These are phyloP conservation scores for Drosophila nebulosa DNA, from an alignment of 1,140 invertebrate genomes.

Conservation along the genomic window DNA sequence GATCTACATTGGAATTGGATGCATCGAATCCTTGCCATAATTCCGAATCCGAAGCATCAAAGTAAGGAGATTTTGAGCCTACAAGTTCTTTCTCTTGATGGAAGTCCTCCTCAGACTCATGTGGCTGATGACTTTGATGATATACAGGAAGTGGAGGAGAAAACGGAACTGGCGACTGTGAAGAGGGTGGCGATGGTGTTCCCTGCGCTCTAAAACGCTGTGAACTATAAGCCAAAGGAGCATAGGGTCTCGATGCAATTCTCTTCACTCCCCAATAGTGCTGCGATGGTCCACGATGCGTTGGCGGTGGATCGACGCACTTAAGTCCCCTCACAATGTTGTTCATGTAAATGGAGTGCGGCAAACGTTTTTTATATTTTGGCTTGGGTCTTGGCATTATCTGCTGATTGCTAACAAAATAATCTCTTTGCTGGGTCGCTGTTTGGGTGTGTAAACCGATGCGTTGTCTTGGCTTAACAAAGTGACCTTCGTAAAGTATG, in stretches of 20 bases:
- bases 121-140: background rate
- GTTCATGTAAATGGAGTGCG: conserved; percentile 61
- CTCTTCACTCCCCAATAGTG: conserved; percentile 10
- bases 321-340: conserved; percentile 60
- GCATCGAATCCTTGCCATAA: background rate
- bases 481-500: conserved; percentile 56
- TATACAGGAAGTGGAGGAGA: background rate
- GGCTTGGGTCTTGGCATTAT: conserved; percentile 48
- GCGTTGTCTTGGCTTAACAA: conserved; percentile 47
- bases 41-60: background rate
- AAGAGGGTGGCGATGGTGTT: background rate
- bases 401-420: conserved; percentile 57
- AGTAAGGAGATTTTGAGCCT: background rate
- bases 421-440: conserved; percentile 29
- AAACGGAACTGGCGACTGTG: background rate
- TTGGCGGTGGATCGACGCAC: conserved; percentile 10
- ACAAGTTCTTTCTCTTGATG: background rate
- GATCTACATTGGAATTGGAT: conserved; percentile 25
- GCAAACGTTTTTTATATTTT: conserved; percentile 47
- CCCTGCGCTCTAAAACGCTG: background rate
- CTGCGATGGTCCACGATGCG: background rate
- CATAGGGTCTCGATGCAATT: background rate
- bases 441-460: background rate
- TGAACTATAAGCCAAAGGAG: background rate
- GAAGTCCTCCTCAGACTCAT: background rate